These are phyloP conservation scores for Drosophila sordidula DNA, from an alignment of 2,888 invertebrate genomes.

Conservation along the genomic window DNA sequence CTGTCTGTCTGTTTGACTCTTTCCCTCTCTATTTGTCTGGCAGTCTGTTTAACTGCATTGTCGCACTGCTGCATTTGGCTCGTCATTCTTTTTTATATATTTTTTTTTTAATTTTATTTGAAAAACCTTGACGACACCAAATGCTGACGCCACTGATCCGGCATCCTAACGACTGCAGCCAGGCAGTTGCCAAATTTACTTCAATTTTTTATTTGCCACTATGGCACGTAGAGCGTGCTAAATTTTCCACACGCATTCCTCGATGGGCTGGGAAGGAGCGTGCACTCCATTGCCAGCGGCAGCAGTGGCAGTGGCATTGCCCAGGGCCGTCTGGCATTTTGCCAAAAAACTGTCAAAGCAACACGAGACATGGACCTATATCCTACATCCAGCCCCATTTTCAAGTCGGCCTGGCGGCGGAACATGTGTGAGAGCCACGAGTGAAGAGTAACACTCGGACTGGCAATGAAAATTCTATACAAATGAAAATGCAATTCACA, in stretches of 20 bases:
- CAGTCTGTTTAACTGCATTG: constrained; percentile 61
- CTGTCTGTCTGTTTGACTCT: constrained; percentile 37
- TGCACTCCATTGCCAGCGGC: constrained; percentile 44
- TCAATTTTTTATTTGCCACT: constrained; percentile 76
- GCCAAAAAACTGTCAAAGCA: constrained; percentile 80
- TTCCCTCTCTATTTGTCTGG: constrained; percentile 20
- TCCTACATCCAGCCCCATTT: constrained; percentile 12
- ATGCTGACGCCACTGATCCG: constrained; percentile 62
- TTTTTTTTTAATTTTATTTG: constrained; percentile 36
- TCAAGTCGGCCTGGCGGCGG: constrained; percentile 36
- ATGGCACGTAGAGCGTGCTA: constrained; percentile 77
- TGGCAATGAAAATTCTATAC: constrained; percentile 79
- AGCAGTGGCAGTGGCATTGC: constrained; percentile 33
- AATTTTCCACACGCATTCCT: constrained; percentile 80
- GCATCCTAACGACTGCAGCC: constrained; percentile 64
- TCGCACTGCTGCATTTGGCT: constrained; percentile 67
- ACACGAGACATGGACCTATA: constrained; percentile 61
- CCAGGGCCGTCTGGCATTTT: constrained; percentile 61
- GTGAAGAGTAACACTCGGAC: constrained; percentile 54
- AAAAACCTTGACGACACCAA: constrained; percentile 53
- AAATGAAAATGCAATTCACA: constrained; percentile 80
- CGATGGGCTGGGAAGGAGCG: constrained; percentile 10
- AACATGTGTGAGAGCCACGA: constrained; percentile 62
- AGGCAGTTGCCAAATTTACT: constrained; percentile 78
- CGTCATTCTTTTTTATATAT: constrained; percentile 15